Conservation (phyloP, 2,888 invertebrate genomes). For the Subacronicta megacephala region DNA sequence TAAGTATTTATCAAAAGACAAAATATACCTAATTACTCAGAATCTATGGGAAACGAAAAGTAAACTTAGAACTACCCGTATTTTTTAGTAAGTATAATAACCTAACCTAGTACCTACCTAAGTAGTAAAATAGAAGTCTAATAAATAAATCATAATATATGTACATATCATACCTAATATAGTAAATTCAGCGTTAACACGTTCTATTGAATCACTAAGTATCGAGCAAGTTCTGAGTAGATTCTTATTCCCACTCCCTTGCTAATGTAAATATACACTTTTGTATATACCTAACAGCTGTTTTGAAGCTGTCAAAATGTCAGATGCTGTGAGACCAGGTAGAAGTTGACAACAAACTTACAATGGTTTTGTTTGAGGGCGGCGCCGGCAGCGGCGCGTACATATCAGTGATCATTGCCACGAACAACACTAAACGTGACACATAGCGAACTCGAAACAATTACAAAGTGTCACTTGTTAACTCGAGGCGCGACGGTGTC, state of each 20-base stretch:
- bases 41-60: no score
- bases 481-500: conserved; percentile 50
- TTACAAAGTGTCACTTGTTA: conserved; percentile 56
- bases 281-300: conserved; percentile 49
- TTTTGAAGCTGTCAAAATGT: conserved; percentile 49
- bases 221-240: conserved; percentile 2
- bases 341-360: conserved; percentile 69
- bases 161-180: no score
- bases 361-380: conserved; percentile 78
- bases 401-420: conserved; percentile 86
- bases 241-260: not conserved
- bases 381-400: conserved; percentile 86
- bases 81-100: no score
- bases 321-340: conserved; percentile 38
- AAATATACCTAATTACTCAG: no score
- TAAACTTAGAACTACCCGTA: no score
- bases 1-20: no score
- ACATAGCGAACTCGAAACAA: conserved; percentile 58
- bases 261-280: conserved; percentile 29
- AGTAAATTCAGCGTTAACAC: not conserved
- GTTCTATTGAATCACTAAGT: no score
- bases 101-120: no score
- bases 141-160: no score
- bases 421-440: conserved; percentile 72
- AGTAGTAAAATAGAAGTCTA: no score